These are phyloP conservation scores for Carterocephalus palaemon DNA, from an alignment of 2,888 invertebrate species.

Conservation along the genomic window DNA sequence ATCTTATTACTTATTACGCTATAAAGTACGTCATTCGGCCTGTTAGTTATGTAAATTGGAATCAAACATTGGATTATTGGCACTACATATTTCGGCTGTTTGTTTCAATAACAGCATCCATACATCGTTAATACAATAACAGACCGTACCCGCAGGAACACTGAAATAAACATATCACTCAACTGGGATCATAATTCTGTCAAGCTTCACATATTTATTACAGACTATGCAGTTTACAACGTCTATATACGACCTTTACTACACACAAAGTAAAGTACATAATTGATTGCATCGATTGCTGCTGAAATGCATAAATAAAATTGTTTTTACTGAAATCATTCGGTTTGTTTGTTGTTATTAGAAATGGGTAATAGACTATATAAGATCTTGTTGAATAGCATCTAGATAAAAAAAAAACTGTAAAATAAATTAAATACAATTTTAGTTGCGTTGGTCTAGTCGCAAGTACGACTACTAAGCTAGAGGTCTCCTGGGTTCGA, in stretches of 20 bases:
- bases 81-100: slow-evolving; percentile 17
- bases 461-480: too few species aligned
- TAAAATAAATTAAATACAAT: too few species aligned
- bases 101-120: slow-evolving; percentile 25
- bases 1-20: too few species aligned
- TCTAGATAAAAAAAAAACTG: too few species aligned
- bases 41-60: slow-evolving; percentile 7
- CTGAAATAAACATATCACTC: slow-evolving; percentile 53
- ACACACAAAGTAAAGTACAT: slow-evolving; percentile 2
- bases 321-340: slow-evolving; percentile 34
- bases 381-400: too few species aligned
- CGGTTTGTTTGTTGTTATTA: slow-evolving; percentile 11
- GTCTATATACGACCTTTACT: slow-evolving; percentile 15
- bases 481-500: too few species aligned
- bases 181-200: slow-evolving; percentile 52
- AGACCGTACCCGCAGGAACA: slow-evolving; percentile 57
- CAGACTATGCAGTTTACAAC: slow-evolving; percentile 14
- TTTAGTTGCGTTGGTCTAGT: too few species aligned
- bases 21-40: not conserved
- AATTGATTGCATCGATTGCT: not conserved
- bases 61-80: slow-evolving; percentile 22
- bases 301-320: not conserved
- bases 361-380: too few species aligned
- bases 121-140: slow-evolving; percentile 38
- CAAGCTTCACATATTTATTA: slow-evolving; percentile 35